Conservation (phyloP, 2,888 invertebrate species). For the Euclidia mi region DNA sequence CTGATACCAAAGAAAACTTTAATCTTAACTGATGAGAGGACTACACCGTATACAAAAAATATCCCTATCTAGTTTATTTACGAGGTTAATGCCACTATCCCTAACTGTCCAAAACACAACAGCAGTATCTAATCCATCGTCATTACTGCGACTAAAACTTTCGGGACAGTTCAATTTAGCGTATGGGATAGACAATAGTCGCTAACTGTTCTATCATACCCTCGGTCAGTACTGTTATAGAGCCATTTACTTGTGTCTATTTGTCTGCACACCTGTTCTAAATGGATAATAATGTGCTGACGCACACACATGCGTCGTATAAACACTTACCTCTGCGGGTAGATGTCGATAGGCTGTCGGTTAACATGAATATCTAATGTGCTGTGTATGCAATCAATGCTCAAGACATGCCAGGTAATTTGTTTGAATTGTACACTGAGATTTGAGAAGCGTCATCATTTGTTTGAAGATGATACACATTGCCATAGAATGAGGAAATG, state of each 20-base stretch:
- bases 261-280: slow-evolving; percentile 43
- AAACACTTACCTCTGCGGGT: slow-evolving; percentile 8
- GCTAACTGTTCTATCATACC: slow-evolving; percentile 72
- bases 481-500: no score
- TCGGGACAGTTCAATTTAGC: slow-evolving; percentile 71
- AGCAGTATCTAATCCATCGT: slow-evolving; percentile 24
- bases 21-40: no score
- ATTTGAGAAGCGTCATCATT: no score
- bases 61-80: no score
- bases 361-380: slow-evolving; percentile 15
- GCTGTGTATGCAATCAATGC: neutral
- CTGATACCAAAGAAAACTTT: no score
- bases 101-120: no score
- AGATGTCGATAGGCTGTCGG: slow-evolving; percentile 5
- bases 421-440: neutral
- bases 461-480: no score
- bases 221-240: slow-evolving; percentile 53
- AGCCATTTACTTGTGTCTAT: slow-evolving; percentile 53
- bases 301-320: slow-evolving; percentile 10
- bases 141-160: slow-evolving; percentile 30
- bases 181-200: slow-evolving; percentile 69
- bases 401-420: neutral
- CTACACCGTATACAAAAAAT: no score
- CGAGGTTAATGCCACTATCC: no score
- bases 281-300: slow-evolving; percentile 34